Evolutionary conservation across 2,113 vertebrate species (phyloP).

Genomic region (Salvelinus alpinus): DNA sequence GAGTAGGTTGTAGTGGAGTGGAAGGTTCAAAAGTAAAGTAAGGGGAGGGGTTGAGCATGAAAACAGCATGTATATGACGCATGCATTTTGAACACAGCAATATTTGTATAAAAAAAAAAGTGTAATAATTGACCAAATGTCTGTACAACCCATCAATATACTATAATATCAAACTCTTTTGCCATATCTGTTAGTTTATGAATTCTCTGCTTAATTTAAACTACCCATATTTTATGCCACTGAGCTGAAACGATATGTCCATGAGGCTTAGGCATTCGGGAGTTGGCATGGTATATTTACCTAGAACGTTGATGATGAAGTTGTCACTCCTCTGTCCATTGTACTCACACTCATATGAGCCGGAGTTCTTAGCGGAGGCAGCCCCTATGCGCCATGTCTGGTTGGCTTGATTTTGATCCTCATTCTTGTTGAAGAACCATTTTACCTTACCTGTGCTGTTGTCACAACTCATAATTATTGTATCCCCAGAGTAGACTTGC

Average conservation of each 20-base stretch:
- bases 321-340: rapidly evolving
- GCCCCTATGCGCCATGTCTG: background rate
- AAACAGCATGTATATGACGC: background rate
- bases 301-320: rapidly evolving
- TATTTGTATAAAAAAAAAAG: too few species aligned
- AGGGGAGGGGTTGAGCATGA: background rate
- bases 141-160: too few species aligned
- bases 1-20: background rate
- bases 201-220: too few species aligned
- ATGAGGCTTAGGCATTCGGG: too few species aligned
- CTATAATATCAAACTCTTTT: too few species aligned
- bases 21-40: background rate
- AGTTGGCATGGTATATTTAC: conserved; percentile 26
- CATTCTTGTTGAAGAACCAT: background rate
- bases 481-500: conserved; percentile 33
- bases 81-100: background rate
- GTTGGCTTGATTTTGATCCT: rapidly evolving
- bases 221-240: too few species aligned
- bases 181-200: too few species aligned
- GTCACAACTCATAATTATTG: conserved; percentile 22
- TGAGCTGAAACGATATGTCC: too few species aligned
- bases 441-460: rapidly evolving
- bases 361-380: background rate
- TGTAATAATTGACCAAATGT: too few species aligned
- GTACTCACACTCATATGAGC: background rate